phyloP scores from a whole-genome alignment of 2,113 vertebrate genomes.

The Malurus melanocephalus region DNA sequence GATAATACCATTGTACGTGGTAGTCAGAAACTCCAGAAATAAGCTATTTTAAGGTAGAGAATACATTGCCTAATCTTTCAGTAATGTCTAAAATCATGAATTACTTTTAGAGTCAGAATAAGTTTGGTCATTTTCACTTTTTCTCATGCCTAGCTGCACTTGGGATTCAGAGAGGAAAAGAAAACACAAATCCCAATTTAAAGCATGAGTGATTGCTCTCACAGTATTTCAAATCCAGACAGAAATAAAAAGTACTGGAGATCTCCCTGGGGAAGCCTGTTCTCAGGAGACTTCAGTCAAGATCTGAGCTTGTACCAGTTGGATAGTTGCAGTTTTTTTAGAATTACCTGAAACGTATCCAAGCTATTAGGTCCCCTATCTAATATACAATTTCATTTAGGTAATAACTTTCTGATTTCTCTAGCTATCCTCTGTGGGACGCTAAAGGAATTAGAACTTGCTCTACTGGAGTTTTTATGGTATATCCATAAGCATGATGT shows the following conservation, averaged over 20 bases:
- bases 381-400: not conserved
- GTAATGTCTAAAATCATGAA: not conserved
- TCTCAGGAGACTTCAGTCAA: not conserved
- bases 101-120: not conserved
- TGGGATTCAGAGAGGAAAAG: not conserved
- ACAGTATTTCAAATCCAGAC: not conserved
- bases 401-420: not conserved
- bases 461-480: not conserved
- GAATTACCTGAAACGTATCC: not conserved
- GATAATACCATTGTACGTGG: not conserved
- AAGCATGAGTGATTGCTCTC: constrained; percentile 29
- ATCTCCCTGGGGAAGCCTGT: not conserved
- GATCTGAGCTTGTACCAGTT: not conserved
- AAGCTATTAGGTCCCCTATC: not conserved
- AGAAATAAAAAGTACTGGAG: not conserved
- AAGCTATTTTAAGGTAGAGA: not conserved
- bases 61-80: not conserved
- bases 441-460: not conserved
- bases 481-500: not conserved
- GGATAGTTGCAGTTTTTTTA: not conserved
- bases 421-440: not conserved
- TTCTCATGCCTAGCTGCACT: not conserved
- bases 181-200: constrained; percentile 48
- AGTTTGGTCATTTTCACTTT: not conserved
- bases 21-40: not conserved